Evolutionary conservation across 1,140 invertebrate genomes (phyloP).

Genomic region (Penaeus chinensis): DNA sequence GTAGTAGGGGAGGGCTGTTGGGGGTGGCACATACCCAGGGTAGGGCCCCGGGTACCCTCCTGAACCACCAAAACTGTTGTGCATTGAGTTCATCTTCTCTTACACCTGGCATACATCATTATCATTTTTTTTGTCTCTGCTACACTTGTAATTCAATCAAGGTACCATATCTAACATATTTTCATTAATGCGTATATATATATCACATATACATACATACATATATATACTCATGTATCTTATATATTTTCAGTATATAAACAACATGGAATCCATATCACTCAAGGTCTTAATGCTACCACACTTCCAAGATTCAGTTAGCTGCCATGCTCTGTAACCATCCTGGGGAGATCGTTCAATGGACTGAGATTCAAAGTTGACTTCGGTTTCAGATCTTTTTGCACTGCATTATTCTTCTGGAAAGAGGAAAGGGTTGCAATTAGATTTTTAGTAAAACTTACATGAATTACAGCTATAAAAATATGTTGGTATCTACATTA

Average conservation of each 20-base stretch:
- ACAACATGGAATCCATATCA: neutral
- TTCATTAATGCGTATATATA: no score
- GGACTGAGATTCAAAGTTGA: conserved; percentile 31
- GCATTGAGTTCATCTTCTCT: conserved; percentile 64
- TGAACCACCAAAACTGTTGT: conserved; percentile 64
- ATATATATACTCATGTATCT: conserved; percentile 7
- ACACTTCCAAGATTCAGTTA: conserved; percentile 9
- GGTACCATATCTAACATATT: conserved; percentile 23
- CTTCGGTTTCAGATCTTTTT: conserved; percentile 33
- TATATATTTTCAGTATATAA: conserved; percentile 18
- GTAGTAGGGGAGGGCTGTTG: conserved; percentile 63
- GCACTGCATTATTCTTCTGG: conserved; percentile 32
- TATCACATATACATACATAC: neutral
- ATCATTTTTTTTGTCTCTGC: conserved; percentile 35
- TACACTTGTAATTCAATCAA: conserved; percentile 39
- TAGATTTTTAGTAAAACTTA: neutral
- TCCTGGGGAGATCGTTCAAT: conserved; percentile 25
- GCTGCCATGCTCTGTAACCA: conserved; percentile 32
- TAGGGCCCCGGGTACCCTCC: conserved; percentile 63
- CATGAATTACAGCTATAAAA: neutral
- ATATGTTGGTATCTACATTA: neutral
- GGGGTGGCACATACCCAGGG: conserved; percentile 63
- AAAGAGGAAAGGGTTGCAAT: conserved; percentile 11
- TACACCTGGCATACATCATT: conserved; percentile 52
- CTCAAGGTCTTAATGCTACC: conserved; percentile 37